Evolutionary conservation across 2,797 vertebrate species (phyloP).

Genomic region (Mormyrops attenuatus): DNA sequence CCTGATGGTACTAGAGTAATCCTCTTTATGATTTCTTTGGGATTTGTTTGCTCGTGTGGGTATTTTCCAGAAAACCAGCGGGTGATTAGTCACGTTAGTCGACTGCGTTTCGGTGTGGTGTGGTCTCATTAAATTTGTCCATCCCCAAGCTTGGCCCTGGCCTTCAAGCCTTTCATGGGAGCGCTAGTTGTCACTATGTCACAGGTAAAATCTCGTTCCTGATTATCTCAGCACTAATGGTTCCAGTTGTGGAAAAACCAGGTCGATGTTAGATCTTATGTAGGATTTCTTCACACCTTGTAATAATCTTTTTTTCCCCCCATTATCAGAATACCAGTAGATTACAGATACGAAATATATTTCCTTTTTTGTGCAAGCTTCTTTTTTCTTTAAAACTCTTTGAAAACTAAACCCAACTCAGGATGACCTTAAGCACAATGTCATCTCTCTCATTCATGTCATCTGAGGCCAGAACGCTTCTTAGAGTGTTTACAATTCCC

Average conservation of each 20-base stretch:
- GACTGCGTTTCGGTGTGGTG: neutral
- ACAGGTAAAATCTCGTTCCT: neutral
- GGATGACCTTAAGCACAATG: constrained; percentile 66
- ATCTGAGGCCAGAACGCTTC: constrained; percentile 57
- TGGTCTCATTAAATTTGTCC: neutral
- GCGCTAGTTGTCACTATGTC: neutral
- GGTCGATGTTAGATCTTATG: neutral
- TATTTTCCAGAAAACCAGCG: neutral
- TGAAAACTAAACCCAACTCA: constrained; percentile 53
- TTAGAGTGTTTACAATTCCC: constrained; percentile 49
- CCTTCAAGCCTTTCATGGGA: neutral
- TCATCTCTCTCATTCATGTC: constrained; percentile 63
- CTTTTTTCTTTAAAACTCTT: constrained; percentile 3
- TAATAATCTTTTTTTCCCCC: neutral
- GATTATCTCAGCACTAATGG: neutral
- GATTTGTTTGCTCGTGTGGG: constrained; percentile 4
- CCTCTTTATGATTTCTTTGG: constrained; percentile 10
- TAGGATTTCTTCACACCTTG: neutral
- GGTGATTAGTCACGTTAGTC: constrained; percentile 1
- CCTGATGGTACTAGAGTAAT: neutral
- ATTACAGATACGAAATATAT: neutral
- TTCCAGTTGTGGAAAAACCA: neutral
- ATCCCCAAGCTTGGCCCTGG: neutral
- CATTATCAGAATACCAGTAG: neutral
- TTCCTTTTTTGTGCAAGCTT: neutral